These are phyloP conservation scores for Eulithis prunata DNA, from an alignment of 2,888 invertebrate genomes.

Conservation along the genomic window DNA sequence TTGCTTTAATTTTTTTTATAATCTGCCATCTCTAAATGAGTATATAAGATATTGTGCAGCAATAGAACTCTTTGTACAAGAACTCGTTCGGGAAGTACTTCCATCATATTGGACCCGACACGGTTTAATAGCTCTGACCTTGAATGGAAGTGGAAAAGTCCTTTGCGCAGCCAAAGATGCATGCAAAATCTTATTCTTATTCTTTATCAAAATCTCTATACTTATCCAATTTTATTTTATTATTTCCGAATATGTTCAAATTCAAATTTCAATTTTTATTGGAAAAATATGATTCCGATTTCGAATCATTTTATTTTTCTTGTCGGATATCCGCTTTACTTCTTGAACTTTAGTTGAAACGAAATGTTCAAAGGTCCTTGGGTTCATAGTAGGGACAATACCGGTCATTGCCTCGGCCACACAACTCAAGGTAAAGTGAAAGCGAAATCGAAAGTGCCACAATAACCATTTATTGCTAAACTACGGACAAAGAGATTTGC, in stretches of 20 bases:
- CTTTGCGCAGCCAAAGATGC: no score
- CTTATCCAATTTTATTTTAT: no score
- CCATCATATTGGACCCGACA: no score
- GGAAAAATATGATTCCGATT: background rate
- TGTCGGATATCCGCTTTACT: background rate
- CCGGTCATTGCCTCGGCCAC: conserved; percentile 59
- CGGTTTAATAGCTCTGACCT: no score
- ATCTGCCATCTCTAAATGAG: no score
- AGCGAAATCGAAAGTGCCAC: conserved; percentile 68
- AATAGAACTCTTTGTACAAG: no score
- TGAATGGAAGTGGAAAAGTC: no score
- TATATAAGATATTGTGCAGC: no score
- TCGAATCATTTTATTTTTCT: background rate
- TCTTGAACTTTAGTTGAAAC: background rate
- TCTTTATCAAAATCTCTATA: no score
- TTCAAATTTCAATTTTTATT: background rate
- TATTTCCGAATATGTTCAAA: no score
- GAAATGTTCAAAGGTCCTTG: background rate
- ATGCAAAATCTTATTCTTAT: no score
- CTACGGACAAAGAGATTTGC: conserved; percentile 40
- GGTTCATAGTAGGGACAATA: conserved; percentile 4
- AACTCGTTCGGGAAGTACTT: no score
- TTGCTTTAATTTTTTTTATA: background rate
- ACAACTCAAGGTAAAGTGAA: conserved; percentile 68
- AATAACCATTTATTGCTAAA: conserved; percentile 48